phyloP scores from a whole-genome alignment of 30 jellyfish, hydroid and myxozoan species.

The Calvadosia cruxmelitensis region DNA sequence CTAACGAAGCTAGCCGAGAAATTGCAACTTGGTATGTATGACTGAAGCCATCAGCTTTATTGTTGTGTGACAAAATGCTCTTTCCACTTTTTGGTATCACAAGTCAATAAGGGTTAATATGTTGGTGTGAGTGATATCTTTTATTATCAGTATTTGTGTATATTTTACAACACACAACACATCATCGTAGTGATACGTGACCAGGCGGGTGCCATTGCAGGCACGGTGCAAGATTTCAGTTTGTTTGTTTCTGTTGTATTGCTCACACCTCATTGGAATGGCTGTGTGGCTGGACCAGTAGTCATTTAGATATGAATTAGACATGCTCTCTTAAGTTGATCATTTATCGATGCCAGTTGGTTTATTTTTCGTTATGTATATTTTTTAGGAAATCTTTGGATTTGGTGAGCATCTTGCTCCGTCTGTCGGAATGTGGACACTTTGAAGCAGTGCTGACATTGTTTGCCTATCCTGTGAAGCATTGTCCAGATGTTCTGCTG shows the following conservation, averaged over 20 bases:
- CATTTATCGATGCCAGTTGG: too few species aligned
- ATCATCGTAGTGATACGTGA: too few species aligned
- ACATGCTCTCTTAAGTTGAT: too few species aligned
- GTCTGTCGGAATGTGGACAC: slow-evolving; percentile 70
- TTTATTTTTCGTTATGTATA: neutral
- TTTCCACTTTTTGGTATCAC: too few species aligned
- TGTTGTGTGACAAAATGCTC: too few species aligned
- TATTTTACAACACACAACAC: too few species aligned
- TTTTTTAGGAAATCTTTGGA: slow-evolving; percentile 72
- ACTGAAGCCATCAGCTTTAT: too few species aligned
- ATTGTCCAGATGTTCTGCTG: slow-evolving; percentile 77
- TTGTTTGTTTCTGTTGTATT: neutral
- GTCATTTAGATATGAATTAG: too few species aligned
- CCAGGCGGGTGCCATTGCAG: neutral
- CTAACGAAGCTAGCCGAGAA: slow-evolving; percentile 80
- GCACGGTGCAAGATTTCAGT: neutral
- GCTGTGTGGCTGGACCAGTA: neutral
- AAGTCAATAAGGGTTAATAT: too few species aligned
- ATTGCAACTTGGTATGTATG: slow-evolving; percentile 63
- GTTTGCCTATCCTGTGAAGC: slow-evolving; percentile 84
- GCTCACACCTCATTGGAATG: neutral
- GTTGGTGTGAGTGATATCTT: too few species aligned
- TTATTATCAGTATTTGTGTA: too few species aligned
- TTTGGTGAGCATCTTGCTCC: slow-evolving; percentile 52
- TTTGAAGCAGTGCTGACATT: slow-evolving; percentile 69